Evolutionary conservation across 2,113 vertebrate genomes (phyloP).

Genomic region (Neolamprologus tretocephalus): DNA sequence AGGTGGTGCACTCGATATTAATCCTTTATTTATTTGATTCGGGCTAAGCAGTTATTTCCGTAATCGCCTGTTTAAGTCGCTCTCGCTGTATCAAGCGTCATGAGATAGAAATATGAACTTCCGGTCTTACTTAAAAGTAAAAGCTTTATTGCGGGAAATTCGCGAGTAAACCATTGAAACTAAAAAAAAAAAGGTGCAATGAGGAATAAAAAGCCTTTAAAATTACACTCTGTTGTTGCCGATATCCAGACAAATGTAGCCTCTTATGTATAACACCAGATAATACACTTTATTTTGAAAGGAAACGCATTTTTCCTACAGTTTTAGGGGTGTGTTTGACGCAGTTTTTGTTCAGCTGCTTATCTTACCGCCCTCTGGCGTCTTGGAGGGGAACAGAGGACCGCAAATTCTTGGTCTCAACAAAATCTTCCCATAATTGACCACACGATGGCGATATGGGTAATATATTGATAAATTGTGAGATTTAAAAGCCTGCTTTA

Average conservation of each 20-base stretch:
- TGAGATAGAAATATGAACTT: fast-evolving
- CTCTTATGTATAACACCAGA: neutral
- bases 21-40: conserved; percentile 70
- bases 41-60: conserved; percentile 21
- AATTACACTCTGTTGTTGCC: neutral
- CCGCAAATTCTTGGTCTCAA: neutral
- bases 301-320: fast-evolving
- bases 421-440: neutral
- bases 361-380: neutral
- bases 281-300: neutral
- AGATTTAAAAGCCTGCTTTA: neutral
- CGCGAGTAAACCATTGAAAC: neutral
- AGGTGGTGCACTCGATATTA: conserved; percentile 4
- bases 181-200: neutral
- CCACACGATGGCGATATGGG: conserved; percentile 23
- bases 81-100: neutral
- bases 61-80: neutral
- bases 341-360: neutral
- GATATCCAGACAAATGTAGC: neutral
- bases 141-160: neutral
- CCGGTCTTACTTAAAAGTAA: neutral
- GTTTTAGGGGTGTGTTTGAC: neutral
- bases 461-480: neutral
- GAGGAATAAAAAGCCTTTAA: neutral
- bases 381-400: neutral